These are phyloP conservation scores for Canis aureus DNA, from an alignment of 2,113 vertebrate species.

Conservation along the genomic window DNA sequence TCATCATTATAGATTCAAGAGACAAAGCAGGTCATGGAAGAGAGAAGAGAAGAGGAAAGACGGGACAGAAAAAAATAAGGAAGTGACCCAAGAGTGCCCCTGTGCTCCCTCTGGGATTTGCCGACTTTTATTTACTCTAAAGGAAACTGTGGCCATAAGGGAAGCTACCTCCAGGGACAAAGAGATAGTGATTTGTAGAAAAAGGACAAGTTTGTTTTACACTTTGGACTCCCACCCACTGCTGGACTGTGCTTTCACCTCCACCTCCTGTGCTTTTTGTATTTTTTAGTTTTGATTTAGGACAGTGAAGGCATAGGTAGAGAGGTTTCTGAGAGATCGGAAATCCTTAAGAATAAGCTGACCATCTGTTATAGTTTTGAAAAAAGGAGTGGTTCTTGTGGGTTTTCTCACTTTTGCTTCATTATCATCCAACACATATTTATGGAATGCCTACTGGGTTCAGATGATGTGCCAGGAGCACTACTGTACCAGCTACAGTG, in stretches of 20 bases:
- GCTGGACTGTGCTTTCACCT: neutral
- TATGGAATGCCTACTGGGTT: neutral
- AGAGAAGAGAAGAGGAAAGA: neutral
- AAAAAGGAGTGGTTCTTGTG: slow-evolving; percentile 3
- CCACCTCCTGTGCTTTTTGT: neutral
- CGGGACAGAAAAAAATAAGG: neutral
- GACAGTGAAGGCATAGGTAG: neutral
- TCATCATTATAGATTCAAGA: neutral
- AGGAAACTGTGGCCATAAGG: neutral
- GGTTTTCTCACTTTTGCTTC: neutral
- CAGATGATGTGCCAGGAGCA: neutral
- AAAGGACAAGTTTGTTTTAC: neutral
- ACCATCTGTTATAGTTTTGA: neutral
- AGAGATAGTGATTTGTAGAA: neutral
- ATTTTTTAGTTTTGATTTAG: neutral
- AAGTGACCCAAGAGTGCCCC: neutral
- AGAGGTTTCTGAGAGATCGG: neutral
- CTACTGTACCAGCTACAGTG: neutral
- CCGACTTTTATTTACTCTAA: neutral
- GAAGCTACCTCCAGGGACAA: neutral
- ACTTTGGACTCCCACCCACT: neutral
- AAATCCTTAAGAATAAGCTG: neutral
- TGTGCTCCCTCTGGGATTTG: neutral
- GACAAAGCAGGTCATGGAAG: neutral
- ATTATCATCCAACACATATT: neutral